Evolutionary conservation across 1,140 invertebrate genomes (phyloP), one percentile per base, ranked within the genome.

Genomic region (Drosophila navojoa): DNA sequence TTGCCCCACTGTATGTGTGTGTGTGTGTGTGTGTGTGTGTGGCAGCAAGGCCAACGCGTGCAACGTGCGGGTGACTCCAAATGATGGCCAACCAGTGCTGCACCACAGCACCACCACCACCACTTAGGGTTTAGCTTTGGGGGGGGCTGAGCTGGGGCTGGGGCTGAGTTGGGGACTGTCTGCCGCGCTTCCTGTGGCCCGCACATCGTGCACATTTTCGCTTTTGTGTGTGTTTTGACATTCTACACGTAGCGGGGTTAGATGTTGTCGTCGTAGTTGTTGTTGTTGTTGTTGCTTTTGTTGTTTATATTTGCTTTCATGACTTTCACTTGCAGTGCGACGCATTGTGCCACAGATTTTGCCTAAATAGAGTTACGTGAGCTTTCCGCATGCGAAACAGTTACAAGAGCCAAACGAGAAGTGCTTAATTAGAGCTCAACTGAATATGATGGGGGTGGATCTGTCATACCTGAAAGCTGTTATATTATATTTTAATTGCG

Each of bases 301-400:
- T 15, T 16, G n/a, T 45, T 45, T 45, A 13, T 27, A 22, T 47
- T 71, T 54, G 25, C 50, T 57, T 63, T 44, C 72, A 71, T 59
- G 64, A 73, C 71, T 73, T 73, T 73, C 71, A 73, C 71, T 73
- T 73, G 70, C 70, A 45, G 44, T 38, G 38, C 54, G 27, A 35
- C 54, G 47, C 69, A 57, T 71, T 71, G 53, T 71, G 62, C 52
- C 63, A 72, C 49, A 72, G 63, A 59, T 68, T 67, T 10, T 38
- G 35, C 35, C 35, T 38, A 38, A 38, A 38, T 38, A 38, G 35
- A 38, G 35, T 38, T 38, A 38, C 35, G 35, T 38, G 35, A 10
- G 35, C 35, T 11, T 38, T 6, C 35, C 35, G 35, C 35, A 13
- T n/a, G 35, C 38, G 35, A 42, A 38, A 35, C 40, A 57, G 35